Base-by-base conservation (phyloP, 2,797 vertebrate genomes). In the Sebastes kiyomatsui region DNA sequence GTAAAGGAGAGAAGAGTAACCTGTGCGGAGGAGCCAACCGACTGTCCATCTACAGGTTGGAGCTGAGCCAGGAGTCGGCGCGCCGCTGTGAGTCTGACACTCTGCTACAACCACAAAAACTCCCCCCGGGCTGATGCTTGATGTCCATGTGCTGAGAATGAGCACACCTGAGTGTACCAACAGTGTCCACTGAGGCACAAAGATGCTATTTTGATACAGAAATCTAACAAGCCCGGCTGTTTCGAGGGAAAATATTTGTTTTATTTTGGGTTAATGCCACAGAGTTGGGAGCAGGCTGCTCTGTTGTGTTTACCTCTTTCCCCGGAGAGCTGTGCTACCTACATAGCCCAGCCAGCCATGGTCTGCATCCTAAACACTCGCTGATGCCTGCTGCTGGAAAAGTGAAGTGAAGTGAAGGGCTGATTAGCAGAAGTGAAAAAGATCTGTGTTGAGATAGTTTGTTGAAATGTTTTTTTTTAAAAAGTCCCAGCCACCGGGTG, bases 41-140 rank as follows among this genome's bases (percentile, higher is more conserved):
- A 2, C 96, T 99, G 72, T 99, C 98, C 66, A 95, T 99, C 94
- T 99, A 97, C 87, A 95, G 97, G 80, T 95, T 99, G 92, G 97
- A 99, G 92, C 96, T 99, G 94, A 98, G 97, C 88, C 98, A 98
- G 93, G 98, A 99, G 90, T 98, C 98, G 0, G 97, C 97, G 0
- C 93, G 97, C 30, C 96, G 97, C 82, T 98, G 98, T 99, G 92
- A 98, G 98, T 96, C 30, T 5, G 52, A 72, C 46, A 59, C 68
- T 71, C 56, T 55, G 58, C 35, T 62, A 10, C 49, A 66, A 75
- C 14, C 55, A 56, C 27, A 52, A 27, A 61, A 30, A 58, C 20
- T 16, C 60, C 64, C 46, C 64, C 33, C 1, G 11, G 25, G 75
- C 46, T 20, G 46, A 49, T 49, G 46, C 46, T 33, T 64, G n/a